phyloP scores from a whole-genome alignment of 1,140 invertebrate species.

The Patella vulgata region DNA sequence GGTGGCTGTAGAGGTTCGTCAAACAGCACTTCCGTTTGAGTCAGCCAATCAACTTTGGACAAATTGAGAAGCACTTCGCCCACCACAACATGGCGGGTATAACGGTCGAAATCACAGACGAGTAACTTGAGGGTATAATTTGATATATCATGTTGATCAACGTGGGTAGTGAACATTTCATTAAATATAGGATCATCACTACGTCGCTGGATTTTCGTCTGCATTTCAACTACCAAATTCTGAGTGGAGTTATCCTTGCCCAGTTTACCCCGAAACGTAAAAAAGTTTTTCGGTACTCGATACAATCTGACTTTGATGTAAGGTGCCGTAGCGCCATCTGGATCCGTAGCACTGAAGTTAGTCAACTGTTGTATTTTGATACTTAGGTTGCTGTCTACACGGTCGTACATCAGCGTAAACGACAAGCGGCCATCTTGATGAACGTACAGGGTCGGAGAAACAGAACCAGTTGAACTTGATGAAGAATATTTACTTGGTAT shows the following conservation, averaged over 20 bases:
- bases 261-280: conserved; percentile 23
- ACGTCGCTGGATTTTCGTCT: conserved; percentile 70
- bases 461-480: conserved; percentile 10
- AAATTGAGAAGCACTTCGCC: conserved; percentile 72
- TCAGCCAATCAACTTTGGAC: conserved; percentile 70
- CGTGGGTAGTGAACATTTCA: conserved; percentile 75
- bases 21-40: conserved; percentile 66
- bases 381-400: conserved; percentile 26
- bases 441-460: conserved; percentile 4
- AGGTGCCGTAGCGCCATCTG: conserved; percentile 32
- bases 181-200: conserved; percentile 76
- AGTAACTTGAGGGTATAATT: conserved; percentile 70
- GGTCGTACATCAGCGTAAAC: conserved; percentile 39
- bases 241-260: conserved; percentile 34
- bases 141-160: conserved; percentile 68
- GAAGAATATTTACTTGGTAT: conserved; percentile 17
- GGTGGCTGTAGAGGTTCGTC: conserved; percentile 30
- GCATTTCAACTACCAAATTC: conserved; percentile 44
- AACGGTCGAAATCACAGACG: conserved; percentile 72
- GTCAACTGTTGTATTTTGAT: conserved; percentile 40
- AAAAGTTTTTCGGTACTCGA: conserved; percentile 38
- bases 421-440: conserved; percentile 10
- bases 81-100: conserved; percentile 71
- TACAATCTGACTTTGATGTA: conserved; percentile 46
- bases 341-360: conserved; percentile 30